Conservation (phyloP, 2,113 vertebrate genomes). For the Strigops habroptila region DNA sequence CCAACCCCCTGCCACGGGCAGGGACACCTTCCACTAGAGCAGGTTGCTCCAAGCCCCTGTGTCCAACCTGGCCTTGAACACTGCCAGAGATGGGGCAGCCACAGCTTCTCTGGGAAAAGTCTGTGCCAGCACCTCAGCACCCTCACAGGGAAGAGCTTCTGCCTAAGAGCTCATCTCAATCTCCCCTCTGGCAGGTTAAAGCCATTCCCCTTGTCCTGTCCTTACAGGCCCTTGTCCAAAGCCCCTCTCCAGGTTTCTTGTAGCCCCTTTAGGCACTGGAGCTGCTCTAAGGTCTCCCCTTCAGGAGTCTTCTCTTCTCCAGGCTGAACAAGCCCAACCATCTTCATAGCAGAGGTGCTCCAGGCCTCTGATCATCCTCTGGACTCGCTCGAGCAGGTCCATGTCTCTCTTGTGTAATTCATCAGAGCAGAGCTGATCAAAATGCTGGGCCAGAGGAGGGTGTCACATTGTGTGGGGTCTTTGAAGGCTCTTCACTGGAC, state of each 20-base stretch:
- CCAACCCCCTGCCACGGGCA: not conserved
- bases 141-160: not conserved
- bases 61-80: not conserved
- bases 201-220: not conserved
- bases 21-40: not conserved
- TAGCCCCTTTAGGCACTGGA: not conserved
- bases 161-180: not conserved
- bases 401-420: not conserved
- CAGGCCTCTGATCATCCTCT: not conserved
- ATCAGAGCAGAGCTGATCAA: not conserved
- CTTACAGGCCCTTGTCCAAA: not conserved
- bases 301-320: not conserved
- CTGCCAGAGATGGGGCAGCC: too few species aligned
- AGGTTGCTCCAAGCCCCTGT: not conserved
- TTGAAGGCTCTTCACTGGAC: accelerated
- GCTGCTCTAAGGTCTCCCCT: not conserved
- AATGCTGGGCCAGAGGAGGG: not conserved
- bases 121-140: too few species aligned
- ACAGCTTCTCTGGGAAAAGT: too few species aligned
- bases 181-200: not conserved
- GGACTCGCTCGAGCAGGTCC: not conserved
- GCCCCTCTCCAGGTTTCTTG: not conserved
- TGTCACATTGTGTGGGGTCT: not conserved
- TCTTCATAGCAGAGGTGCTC: not conserved
- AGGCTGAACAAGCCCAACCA: not conserved